phyloP scores from a whole-genome alignment of 2,888 invertebrate genomes.

The Aporophyla nigra region DNA sequence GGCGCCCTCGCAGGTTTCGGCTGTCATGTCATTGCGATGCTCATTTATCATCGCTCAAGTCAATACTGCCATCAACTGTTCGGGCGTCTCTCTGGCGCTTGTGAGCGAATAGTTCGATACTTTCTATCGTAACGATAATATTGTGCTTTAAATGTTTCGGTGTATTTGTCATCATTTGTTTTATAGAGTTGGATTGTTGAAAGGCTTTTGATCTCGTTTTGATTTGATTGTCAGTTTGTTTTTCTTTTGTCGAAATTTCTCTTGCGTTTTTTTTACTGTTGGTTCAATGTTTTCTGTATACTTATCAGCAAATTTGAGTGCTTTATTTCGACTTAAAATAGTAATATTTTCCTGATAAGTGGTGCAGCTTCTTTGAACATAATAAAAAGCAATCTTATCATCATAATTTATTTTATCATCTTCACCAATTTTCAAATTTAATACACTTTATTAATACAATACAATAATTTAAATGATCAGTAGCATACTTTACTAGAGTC shows the following conservation, averaged over 20 bases:
- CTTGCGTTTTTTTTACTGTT: neutral
- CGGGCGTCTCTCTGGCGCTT: constrained; percentile 89
- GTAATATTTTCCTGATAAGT: neutral
- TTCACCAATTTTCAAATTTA: constrained; percentile 90
- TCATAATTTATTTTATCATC: constrained; percentile 90
- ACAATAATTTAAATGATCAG: constrained; percentile 91
- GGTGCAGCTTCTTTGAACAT: neutral
- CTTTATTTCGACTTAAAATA: neutral
- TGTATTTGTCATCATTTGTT: constrained; percentile 52
- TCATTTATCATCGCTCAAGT: constrained; percentile 88
- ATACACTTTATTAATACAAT: constrained; percentile 90
- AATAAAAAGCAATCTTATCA: constrained; percentile 81
- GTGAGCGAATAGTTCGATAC: constrained; percentile 71
- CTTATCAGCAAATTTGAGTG: too few species aligned
- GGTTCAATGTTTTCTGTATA: neutral
- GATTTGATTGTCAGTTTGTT: constrained; percentile 19
- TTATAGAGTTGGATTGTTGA: constrained; percentile 29
- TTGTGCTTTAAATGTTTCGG: constrained; percentile 60
- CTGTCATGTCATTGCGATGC: constrained; percentile 87
- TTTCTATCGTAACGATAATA: constrained; percentile 67
- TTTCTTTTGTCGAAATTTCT: neutral
- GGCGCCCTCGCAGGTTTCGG: constrained; percentile 86
- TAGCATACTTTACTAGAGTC: constrained; percentile 88
- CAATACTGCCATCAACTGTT: constrained; percentile 85
- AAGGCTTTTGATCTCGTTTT: constrained; percentile 26